Base-by-base conservation (phyloP, 2,113 vertebrate species). In the Cyprinodon brontotheroides region DNA sequence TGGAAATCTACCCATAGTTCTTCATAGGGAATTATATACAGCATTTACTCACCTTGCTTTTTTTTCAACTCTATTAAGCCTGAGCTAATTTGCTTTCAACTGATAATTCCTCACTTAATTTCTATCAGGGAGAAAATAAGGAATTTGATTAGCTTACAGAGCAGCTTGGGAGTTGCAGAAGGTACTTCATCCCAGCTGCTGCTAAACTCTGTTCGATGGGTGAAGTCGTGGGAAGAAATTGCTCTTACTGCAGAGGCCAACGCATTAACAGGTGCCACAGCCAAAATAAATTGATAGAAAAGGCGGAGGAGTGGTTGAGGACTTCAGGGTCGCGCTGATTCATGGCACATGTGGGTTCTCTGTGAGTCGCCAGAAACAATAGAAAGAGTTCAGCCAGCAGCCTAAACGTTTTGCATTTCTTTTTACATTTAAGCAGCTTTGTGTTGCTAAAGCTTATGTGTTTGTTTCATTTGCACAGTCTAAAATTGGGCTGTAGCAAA, bases 261-360 rank as follows among this genome's bases (percentile, higher is more conserved):
- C 75, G 66, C 72, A 75, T 81, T 72, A 84, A 72, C 77, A 77
- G 75, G 79, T 74, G 60, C 70, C 64, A 63, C 62, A 41, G 73
- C 70, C 43, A 70, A 83, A 80, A 86, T 81, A 75, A 84, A 87
- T 86, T 83, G 80, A 86, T 75, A 81, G 77, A 86, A 78, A 74
- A 83, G 70, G 77, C 69, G 77, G 70, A 83, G 83, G 86, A 83
- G 80, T 74, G 82, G 68, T 75, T 74, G 60, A 85, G 68, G 77
- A 53, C 70, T 72, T 77, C 59, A 70, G 81, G 50, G 84, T 83
- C 72, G 61, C 74, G 65, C 67, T 88, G 89, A 91, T 87, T 91
- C 82, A 89, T 80, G 80, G 68, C 59, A 65, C 61, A 80, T 72
- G 89, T 90, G 87, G 83, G 87, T 59, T 50, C 76, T 39, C 17